Evolutionary conservation across 37 sponge, comb jelly and placozoan genomes (phyloP), one percentile per base, ranked within the genome.

Genomic region (Crambe crambe): DNA sequence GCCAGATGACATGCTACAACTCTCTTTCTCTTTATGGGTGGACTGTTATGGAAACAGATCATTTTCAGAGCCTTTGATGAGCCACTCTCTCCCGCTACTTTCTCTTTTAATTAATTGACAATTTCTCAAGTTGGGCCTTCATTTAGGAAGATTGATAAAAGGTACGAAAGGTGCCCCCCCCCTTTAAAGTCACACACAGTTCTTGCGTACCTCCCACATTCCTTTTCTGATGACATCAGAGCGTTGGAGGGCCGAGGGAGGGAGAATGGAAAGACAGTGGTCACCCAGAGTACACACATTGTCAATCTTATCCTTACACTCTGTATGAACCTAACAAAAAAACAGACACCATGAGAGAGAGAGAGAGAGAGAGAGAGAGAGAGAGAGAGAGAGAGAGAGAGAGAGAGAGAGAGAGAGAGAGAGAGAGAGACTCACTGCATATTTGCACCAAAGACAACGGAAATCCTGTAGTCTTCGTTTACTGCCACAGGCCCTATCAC

Each of bases 361-460:
- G 62, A 58, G 15, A 76, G 36, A 58, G 39, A 65, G 44, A 12
- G 23, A 26, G 79, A 26, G 66, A 37, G 31, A 64, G 47, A 78
- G 66, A 64, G 47, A 64, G 68, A 39, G 79, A 64, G 30, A 37
- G 66, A 26, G 68, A 39, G 68, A 39, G 4, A 39, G 47, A 41
- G 42, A 18, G 3, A 64, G 29, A 63, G 44, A 31, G 9, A 2
- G 2, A 4, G 27, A 25, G 42, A 36, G 2, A 2, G 30, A 62
- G 21, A 44, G 17, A 2, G 3, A 10, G 4, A 37, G 22, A 86
- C 94, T 70, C 78, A 96, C 97, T 10, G 92, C 85, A 26, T 34
- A 56, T 67, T 93, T 92, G 85, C 98, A 97, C 98, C 98, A 97
- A 64, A 97, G 57, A 40, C 98, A 97, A 10, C 94, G 72, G 68